Evolutionary conservation across 2,797 vertebrate species (phyloP), one percentile per base, ranked within the genome.

Genomic region (Arremon brunneinucha): DNA sequence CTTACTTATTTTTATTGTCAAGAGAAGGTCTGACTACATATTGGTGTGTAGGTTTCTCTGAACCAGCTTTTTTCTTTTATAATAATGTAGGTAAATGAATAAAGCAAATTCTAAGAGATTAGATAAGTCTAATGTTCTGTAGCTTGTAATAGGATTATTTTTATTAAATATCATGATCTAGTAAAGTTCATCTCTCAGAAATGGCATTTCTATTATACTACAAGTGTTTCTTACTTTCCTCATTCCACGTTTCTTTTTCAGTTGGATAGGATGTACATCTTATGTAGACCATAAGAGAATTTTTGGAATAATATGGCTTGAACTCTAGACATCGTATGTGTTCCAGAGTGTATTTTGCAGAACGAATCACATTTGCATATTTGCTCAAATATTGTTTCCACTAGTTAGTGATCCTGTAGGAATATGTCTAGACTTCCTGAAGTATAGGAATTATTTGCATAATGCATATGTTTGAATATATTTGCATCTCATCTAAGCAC

Each of bases 1-100:
- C 53, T 83, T 94, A 62, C 46, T 89, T 81, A 63, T 49, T 94
- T 95, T 94, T 87, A 69, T 64, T 70, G 78, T 53, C 27, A 64
- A 30, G 49, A 55, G 65, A 49, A 83, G 19, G 8, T 71, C 57
- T 85, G 79, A 59, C 53, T 75, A 35, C 30, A 84, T 26, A 77
- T 50, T 6, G 1, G 7, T 43, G 9, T 62, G 35, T 46, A 64
- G 24, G 13, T 71, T 90, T 83, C 46, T 57, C n/a, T 57, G 63
- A 91, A 70, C 20, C 71, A 83, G 9, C 18, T 83, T 90, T 92
- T 8, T 21, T 69, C 26, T 28, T 62, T 60, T 72, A 8, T 52
- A 52, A 14, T n/a, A 80, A 18, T 12, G 16, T 21, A 55, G 30
- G 13, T 52, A 76, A 63, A n/a, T 44, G 44, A 90, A 84, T 60